Evolutionary conservation across 2,113 vertebrate genomes (phyloP).

Genomic region (Mirounga angustirostris): DNA sequence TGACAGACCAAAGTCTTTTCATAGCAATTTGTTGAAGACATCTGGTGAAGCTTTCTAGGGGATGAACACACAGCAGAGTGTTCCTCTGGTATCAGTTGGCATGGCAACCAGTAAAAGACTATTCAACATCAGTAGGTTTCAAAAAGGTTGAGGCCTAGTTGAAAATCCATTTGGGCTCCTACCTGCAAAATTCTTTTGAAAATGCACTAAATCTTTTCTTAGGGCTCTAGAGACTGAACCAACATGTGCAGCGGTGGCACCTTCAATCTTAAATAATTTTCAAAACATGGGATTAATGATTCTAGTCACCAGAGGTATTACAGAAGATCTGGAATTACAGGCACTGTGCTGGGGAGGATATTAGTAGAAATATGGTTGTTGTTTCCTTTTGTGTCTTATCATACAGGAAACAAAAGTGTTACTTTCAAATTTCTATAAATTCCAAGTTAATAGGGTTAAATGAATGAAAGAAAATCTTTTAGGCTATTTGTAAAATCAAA

Average conservation of each 20-base stretch:
- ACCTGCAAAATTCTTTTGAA: conserved; percentile 91
- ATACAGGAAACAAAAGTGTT: conserved; percentile 5
- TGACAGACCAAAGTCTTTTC: conserved; percentile 96
- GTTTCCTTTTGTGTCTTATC: conserved; percentile 60
- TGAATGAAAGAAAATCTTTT: conserved; percentile 12
- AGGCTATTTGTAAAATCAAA: not conserved
- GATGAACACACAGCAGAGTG: conserved; percentile 93
- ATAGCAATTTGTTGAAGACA: conserved; percentile 99
- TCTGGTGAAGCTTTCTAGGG: conserved; percentile 97
- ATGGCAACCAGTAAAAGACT: conserved; percentile 98
- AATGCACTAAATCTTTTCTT: conserved; percentile 87
- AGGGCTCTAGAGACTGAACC: conserved; percentile 83
- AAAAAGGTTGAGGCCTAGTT: conserved; percentile 97
- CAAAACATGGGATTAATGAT: conserved; percentile 87
- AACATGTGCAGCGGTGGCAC: conserved; percentile 83
- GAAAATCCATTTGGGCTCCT: conserved; percentile 99
- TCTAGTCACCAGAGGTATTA: conserved; percentile 84
- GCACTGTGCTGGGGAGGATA: conserved; percentile 77
- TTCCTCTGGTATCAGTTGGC: conserved; percentile 97
- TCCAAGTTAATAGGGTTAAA: not conserved
- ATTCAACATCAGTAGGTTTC: conserved; percentile 96
- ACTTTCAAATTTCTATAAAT: conserved; percentile 72
- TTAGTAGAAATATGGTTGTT: conserved; percentile 81
- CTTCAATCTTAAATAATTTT: conserved; percentile 88
- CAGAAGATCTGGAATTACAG: conserved; percentile 81